Evolutionary conservation across 2,888 invertebrate species (phyloP).

Genomic region (Isoperla grammatica): DNA sequence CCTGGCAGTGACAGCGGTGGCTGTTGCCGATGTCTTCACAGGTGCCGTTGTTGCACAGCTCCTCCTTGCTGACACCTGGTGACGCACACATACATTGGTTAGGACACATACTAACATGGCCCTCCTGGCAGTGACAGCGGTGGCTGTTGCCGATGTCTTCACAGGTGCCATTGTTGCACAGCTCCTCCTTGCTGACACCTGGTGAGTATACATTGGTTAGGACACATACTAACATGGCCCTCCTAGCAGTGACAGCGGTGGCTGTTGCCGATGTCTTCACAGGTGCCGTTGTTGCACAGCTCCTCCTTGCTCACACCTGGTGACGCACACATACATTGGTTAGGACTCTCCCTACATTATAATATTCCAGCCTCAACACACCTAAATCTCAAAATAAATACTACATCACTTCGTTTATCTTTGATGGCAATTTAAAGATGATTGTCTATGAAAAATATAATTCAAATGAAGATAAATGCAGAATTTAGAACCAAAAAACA

Average conservation of each 20-base stretch:
- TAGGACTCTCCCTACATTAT: too few species aligned
- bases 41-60: slow-evolving; percentile 84
- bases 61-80: slow-evolving; percentile 61
- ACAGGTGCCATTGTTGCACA: slow-evolving; percentile 90
- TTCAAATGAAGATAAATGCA: too few species aligned
- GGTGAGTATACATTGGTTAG: too few species aligned
- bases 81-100: slow-evolving; percentile 30
- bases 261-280: slow-evolving; percentile 87
- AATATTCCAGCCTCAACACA: too few species aligned
- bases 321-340: slow-evolving; percentile 27
- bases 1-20: slow-evolving; percentile 81
- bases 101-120: too few species aligned
- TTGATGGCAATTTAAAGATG: too few species aligned
- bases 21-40: slow-evolving; percentile 91
- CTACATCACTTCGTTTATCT: too few species aligned
- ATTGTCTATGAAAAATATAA: too few species aligned
- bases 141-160: slow-evolving; percentile 90
- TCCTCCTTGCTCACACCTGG: slow-evolving; percentile 63
- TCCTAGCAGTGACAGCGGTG: slow-evolving; percentile 84
- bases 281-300: slow-evolving; percentile 87
- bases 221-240: too few species aligned
- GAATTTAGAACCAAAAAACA: too few species aligned
- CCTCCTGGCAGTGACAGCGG: slow-evolving; percentile 80
- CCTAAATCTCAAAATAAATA: too few species aligned
- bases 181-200: slow-evolving; percentile 64